Conservation (phyloP, 1,140 invertebrate species). For the Bicyclus anynana region DNA sequence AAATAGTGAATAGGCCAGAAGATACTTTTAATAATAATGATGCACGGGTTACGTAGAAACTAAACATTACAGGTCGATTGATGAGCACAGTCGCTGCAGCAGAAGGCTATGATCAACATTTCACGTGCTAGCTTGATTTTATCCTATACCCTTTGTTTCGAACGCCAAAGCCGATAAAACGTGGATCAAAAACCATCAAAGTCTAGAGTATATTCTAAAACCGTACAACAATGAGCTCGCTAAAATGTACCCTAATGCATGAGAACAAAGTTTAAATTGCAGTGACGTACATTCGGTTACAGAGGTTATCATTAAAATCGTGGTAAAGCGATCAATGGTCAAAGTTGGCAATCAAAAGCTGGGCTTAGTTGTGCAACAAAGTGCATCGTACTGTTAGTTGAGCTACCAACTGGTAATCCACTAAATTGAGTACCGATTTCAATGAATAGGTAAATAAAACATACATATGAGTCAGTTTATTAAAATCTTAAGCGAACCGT, state of each 20-base stretch:
- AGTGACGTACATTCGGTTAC: neutral
- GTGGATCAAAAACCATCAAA: conserved; percentile 26
- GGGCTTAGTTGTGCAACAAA: neutral
- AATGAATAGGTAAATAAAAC: no score
- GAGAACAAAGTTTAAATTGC: neutral
- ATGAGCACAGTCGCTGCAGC: neutral
- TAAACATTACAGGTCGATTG: neutral
- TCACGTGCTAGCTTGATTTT: conserved; percentile 28
- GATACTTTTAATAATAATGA: no score
- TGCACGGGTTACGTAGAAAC: no score
- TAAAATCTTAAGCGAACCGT: no score
- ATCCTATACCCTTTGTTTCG: conserved; percentile 24
- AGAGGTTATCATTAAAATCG: conserved; percentile 3
- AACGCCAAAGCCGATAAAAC: conserved; percentile 26
- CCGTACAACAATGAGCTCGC: neutral
- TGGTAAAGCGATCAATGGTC: conserved; percentile 1
- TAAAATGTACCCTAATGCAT: neutral
- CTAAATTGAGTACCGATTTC: no score
- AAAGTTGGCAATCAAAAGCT: conserved; percentile 3
- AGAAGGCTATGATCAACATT: conserved; percentile 13
- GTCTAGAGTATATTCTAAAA: conserved; percentile 8
- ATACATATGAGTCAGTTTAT: no score
- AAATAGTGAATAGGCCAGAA: no score
- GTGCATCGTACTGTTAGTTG: no score
- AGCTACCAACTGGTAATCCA: no score